Evolutionary conservation across 2,113 vertebrate genomes (phyloP), one percentile per base, ranked within the genome.

Genomic region (Podarcis raffonei): DNA sequence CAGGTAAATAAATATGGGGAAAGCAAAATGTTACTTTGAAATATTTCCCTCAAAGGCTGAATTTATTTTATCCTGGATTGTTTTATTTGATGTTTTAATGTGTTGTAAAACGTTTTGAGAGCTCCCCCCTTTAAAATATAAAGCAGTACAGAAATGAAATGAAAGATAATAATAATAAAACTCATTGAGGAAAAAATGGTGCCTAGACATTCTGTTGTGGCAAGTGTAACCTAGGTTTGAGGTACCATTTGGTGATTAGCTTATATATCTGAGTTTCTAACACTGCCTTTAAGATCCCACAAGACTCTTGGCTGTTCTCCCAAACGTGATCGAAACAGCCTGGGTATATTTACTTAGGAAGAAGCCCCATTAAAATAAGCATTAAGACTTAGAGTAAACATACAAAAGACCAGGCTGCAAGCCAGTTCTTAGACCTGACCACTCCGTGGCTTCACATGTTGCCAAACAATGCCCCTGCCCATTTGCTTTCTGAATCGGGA

Each of bases 401-500:
- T 22, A 37, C 20, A 27, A 5, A 35, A 35, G 12, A 78, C 15
- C 27, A 9, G 35, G 18, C 27, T 5, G 5, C 6, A 78, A 86
- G 59, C 25, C 37, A 16, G 11, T 48, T 39, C 32, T 69, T 18
- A 35, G 62, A 25, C 22, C 27, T 23, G 35, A 27, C 1, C 30
- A 20, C 5, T 30, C 11, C 59, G 18, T 27, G 25, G 42, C 79
- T 81, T 32, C 9, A 27, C 72, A 16, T 39, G 53, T 2, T 59
- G 30, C 18, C 6, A 48, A 76, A 35, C 82, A 84, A 48, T 15
- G 89, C 87, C 42, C 68, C 84, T 89, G n/a, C 78, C 76, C 62
- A 76, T 72, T 74, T 87, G 82, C 89, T 78, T 90, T 42, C 27
- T 87, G 25, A 16, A 80, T 83, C 69, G 0, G 72, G 91, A 71